Evolutionary conservation across 2,113 vertebrate genomes (phyloP).

Genomic region (Prietella phreatophila): DNA sequence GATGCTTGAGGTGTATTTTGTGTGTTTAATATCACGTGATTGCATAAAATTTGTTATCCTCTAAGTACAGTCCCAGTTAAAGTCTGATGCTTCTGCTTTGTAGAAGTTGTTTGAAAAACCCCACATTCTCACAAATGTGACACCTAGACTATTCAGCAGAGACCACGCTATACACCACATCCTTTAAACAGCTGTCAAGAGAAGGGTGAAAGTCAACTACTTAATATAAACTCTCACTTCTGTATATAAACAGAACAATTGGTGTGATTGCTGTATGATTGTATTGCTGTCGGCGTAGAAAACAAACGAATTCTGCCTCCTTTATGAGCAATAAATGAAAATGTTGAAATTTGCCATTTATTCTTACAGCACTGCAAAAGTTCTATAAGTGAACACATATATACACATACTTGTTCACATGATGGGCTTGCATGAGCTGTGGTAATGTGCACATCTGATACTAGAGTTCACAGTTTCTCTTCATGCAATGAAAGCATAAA

Average conservation of each 20-base stretch:
- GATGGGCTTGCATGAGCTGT: too few relatives aligned
- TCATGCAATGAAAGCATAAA: too few relatives aligned
- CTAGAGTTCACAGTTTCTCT: too few relatives aligned
- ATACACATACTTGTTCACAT: neutral
- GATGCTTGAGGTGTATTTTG: neutral
- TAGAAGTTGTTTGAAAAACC: neutral
- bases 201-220: neutral
- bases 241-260: neutral
- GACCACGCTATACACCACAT: constrained; percentile 17
- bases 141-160: neutral
- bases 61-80: neutral
- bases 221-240: neutral
- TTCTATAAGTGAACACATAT: neutral
- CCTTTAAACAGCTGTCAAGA: neutral
- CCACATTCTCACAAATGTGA: neutral
- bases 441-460: neutral
- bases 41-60: neutral
- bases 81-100: neutral
- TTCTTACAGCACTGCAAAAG: neutral
- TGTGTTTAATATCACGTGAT: neutral
- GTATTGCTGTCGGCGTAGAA: neutral
- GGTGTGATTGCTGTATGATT: neutral
- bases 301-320: neutral
- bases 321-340: neutral
- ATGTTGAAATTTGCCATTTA: neutral